These are phyloP conservation scores for Pteropus alecto DNA, from an alignment of 2,113 vertebrate species.

Conservation along the genomic window DNA sequence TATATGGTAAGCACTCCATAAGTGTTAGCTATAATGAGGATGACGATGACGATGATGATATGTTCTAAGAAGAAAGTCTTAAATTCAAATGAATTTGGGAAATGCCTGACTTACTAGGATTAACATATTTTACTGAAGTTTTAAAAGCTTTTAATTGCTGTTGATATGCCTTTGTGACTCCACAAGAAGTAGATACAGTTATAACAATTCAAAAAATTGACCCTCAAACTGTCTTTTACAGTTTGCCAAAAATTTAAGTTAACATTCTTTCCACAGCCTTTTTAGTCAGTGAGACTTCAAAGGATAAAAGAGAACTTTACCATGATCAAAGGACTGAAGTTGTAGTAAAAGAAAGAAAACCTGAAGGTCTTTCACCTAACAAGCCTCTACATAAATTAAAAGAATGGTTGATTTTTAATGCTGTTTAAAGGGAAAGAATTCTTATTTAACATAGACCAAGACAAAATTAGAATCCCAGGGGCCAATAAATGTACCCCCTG, in stretches of 20 bases:
- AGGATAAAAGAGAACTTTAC: slow-evolving; percentile 43
- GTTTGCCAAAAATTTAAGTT: slow-evolving; percentile 31
- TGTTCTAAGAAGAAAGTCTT: background rate
- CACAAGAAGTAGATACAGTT: background rate
- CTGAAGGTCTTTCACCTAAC: slow-evolving; percentile 51
- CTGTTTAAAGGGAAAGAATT: slow-evolving; percentile 9
- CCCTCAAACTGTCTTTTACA: background rate
- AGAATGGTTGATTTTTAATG: background rate
- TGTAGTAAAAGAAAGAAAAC: slow-evolving; percentile 60
- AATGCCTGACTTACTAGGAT: background rate
- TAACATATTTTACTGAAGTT: background rate
- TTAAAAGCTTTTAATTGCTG: background rate
- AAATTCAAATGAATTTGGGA: background rate
- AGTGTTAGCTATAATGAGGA: background rate
- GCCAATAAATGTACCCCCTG: background rate
- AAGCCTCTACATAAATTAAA: slow-evolving; percentile 37
- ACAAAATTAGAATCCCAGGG: slow-evolving; percentile 29
- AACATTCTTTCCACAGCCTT: slow-evolving; percentile 37
- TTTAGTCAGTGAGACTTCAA: slow-evolving; percentile 61
- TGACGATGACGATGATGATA: background rate
- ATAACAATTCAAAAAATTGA: background rate
- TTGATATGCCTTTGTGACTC: background rate
- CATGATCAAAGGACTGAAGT: slow-evolving; percentile 60
- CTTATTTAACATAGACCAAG: slow-evolving; percentile 59
- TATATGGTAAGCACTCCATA: background rate